Base-by-base conservation (phyloP, 2,888 invertebrate genomes). In the Cynaeus angustus region DNA sequence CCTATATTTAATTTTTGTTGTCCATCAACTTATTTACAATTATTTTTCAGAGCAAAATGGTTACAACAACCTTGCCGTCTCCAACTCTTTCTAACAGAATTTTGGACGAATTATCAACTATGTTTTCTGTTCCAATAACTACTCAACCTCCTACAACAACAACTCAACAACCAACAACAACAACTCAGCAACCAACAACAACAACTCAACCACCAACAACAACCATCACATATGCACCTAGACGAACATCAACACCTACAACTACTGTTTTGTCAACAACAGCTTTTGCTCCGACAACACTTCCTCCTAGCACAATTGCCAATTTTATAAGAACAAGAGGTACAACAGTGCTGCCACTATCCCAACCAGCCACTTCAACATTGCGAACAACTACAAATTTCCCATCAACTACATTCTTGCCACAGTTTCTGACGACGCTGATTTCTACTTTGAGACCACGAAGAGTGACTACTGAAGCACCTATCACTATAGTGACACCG, bases 381-480 rank as follows among this genome's bases (percentile, higher is more conserved):
- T 81, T 67, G 82, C 83, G 9, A 83, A 75, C 80, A 82, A 75
- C 85, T 85, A 80, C 85, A 85, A 33, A 70, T 74, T 43, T 75
- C 75, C 72, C 71, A 21, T 37, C 77, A 6, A 78, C 78, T 33
- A 80, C 79, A 3, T 70, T 78, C 28, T 77, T 79, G 52, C 79
- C 81, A 16, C 78, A 74, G 52, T 71, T 80, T 14, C 71, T 81
- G 14, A 72, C 68, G 9, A 72, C 70, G 7, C n/a, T 72, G 12
- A 61, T 73, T 46, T 73, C 76, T n/a, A 77, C 78, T 6, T 71
- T 72, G 10, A 73, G 69, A 58, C 62, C 73, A 50, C 53, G 75
- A 16, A 72, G 68, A 56, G 55, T 67, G 26, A 67, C 73, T 26
- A 55, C 66, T 8, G 48, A 50, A 33, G 4, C 53, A 9, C 59